phyloP scores from a whole-genome alignment of 2,113 vertebrate species.

The Atlantisia rogersi region DNA sequence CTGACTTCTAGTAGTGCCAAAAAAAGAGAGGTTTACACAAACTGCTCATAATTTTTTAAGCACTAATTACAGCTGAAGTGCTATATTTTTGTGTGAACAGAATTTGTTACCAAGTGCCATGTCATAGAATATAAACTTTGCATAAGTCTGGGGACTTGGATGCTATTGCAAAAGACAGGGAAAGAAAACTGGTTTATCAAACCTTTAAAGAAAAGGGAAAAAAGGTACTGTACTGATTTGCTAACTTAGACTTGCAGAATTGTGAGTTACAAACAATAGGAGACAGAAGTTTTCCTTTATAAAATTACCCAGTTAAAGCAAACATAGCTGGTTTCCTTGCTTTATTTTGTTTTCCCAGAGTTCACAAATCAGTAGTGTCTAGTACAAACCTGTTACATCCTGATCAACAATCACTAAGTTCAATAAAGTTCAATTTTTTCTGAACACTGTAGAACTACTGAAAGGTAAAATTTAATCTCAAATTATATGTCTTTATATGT shows the following conservation, averaged over 20 bases:
- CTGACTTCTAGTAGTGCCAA: constrained; percentile 66
- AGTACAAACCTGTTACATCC: not conserved
- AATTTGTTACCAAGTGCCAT: constrained; percentile 6
- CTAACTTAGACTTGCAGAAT: not conserved
- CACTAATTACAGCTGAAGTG: constrained; percentile 51
- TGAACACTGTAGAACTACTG: not conserved
- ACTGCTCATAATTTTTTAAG: constrained; percentile 57
- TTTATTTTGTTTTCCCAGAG: not conserved
- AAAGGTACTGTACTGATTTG: not conserved
- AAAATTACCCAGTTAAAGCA: not conserved
- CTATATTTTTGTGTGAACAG: not conserved
- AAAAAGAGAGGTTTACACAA: constrained; percentile 58
- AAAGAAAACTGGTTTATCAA: not conserved
- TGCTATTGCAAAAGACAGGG: not conserved
- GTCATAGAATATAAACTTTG: constrained; percentile 12
- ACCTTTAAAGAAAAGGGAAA: not conserved
- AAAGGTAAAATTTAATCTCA: not conserved
- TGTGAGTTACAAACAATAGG: not conserved
- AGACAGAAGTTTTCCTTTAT: not conserved
- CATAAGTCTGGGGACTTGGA: not conserved
- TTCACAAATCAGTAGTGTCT: not conserved
- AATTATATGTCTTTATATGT: not conserved
- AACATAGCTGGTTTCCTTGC: not conserved
- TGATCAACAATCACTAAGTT: not conserved
- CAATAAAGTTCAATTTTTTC: not conserved